Conservation (phyloP, 2,797 vertebrate genomes). For the Fratercula arctica region DNA sequence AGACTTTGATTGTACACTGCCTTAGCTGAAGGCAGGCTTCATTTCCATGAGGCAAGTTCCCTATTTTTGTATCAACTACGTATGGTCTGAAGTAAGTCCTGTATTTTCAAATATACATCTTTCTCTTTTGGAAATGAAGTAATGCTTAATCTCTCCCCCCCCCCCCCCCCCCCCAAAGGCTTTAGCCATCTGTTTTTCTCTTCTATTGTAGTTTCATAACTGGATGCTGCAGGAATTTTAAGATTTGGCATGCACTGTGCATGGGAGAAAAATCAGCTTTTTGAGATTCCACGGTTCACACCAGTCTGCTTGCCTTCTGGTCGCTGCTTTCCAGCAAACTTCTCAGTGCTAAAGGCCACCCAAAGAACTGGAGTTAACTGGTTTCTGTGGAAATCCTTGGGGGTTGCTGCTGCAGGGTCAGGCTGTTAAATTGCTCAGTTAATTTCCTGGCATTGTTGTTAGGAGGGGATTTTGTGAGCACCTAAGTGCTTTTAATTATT, state of each 20-base stretch:
- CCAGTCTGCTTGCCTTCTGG: not conserved
- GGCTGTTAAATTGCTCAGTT: not conserved
- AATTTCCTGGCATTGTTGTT: not conserved
- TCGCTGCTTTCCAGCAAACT: not conserved
- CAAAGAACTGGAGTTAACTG: not conserved
- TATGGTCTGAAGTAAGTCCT: not conserved
- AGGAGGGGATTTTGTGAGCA: not conserved
- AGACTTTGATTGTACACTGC: not conserved
- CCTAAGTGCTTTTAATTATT: not conserved
- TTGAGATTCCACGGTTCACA: not conserved
- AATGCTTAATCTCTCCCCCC: not conserved
- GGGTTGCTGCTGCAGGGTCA: not conserved
- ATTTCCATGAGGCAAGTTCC: not conserved
- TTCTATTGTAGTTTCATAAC: slow-evolving; percentile 47
- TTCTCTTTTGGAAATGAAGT: slow-evolving; percentile 22
- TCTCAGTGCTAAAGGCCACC: not conserved
- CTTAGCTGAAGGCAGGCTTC: not conserved
- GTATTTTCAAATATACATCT: not conserved
- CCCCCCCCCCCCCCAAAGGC: not conserved
- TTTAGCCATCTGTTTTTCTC: slow-evolving; percentile 59
- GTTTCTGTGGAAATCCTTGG: not conserved
- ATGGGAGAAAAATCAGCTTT: slow-evolving; percentile 2
- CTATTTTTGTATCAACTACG: not conserved
- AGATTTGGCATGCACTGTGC: slow-evolving; percentile 38
- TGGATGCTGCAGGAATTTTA: slow-evolving; percentile 56